Evolutionary conservation across 2,888 invertebrate genomes (phyloP).

Genomic region (Lapara coniferarum): DNA sequence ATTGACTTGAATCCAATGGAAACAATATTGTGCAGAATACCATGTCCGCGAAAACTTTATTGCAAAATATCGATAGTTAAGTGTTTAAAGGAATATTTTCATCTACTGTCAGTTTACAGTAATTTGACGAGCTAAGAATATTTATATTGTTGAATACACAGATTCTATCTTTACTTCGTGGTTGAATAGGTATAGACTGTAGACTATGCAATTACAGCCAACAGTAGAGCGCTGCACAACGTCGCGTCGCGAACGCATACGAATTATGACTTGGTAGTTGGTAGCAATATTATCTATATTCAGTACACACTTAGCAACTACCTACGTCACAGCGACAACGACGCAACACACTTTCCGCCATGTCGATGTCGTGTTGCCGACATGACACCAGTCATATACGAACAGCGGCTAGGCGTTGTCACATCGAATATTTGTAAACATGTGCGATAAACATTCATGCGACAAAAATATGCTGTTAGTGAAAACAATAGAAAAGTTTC

Average conservation of each 20-base stretch:
- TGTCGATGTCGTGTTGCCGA: conserved; percentile 43
- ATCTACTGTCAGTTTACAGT: too few relatives aligned
- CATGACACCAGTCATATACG: conserved; percentile 40
- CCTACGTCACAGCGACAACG: conserved; percentile 48
- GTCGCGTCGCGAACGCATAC: conserved; percentile 7
- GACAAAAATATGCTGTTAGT: conserved; percentile 52
- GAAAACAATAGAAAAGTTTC: conserved; percentile 48
- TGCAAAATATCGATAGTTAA: too few relatives aligned
- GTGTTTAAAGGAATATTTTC: too few relatives aligned
- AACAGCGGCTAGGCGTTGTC: conserved; percentile 36
- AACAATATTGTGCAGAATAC: not conserved
- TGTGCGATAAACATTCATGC: conserved; percentile 20
- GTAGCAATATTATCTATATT: conserved; percentile 12
- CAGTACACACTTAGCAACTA: conserved; percentile 28
- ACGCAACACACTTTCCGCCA: conserved; percentile 45
- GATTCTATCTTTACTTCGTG: too few relatives aligned
- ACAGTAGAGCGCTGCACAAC: not conserved
- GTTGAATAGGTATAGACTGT: too few relatives aligned
- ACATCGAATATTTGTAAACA: conserved; percentile 39
- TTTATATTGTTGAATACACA: too few relatives aligned
- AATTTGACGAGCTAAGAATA: too few relatives aligned
- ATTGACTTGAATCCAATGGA: not conserved
- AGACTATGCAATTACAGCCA: too few relatives aligned
- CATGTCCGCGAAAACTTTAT: too few relatives aligned
- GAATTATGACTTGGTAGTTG: not conserved